phyloP scores from a whole-genome alignment of 2,797 vertebrate genomes.

The Erithacus rubecula region DNA sequence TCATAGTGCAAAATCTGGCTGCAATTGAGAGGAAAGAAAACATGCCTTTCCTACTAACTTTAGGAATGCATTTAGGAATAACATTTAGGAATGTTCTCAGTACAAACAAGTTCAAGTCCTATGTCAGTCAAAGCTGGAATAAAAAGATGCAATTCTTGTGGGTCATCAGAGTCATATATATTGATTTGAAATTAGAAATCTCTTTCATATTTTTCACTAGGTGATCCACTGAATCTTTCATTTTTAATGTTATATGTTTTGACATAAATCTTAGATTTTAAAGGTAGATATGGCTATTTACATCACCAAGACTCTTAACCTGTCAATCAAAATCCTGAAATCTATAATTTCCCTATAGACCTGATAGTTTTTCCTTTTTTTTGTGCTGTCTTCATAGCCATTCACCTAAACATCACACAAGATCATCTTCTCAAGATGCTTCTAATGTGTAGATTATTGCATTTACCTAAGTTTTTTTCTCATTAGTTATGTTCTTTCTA shows the following conservation, averaged over 20 bases:
- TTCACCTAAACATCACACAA: not conserved
- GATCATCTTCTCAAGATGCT: not conserved
- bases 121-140: not conserved
- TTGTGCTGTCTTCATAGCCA: not conserved
- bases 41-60: not conserved
- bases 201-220: not conserved
- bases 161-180: not conserved
- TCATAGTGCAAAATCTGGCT: not conserved
- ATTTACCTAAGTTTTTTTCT: not conserved
- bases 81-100: not conserved
- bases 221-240: not conserved
- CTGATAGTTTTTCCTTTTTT: not conserved
- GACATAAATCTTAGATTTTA: not conserved
- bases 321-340: not conserved
- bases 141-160: not conserved
- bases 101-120: not conserved
- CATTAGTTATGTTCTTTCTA: not conserved
- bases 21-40: constrained; percentile 10
- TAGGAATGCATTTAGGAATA: too few relatives aligned
- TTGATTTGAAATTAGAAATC: not conserved
- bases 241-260: not conserved
- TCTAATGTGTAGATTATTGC: not conserved
- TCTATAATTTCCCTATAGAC: not conserved
- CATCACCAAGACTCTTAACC: not conserved
- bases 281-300: not conserved